These are phyloP conservation scores for Neodiprion virginianus DNA, from an alignment of 1,140 invertebrate species.

Conservation along the genomic window DNA sequence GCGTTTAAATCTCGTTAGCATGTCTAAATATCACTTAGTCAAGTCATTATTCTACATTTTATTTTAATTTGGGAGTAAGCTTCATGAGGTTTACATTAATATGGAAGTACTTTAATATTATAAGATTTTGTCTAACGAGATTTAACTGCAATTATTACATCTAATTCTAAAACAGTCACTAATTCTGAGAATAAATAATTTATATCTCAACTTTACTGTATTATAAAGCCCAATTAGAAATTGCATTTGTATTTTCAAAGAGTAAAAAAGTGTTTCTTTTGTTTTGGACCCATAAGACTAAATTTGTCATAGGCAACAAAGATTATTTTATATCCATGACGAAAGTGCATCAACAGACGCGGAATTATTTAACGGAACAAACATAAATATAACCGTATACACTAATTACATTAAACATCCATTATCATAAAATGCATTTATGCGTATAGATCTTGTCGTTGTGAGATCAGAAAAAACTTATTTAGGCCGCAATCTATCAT, in stretches of 20 bases:
- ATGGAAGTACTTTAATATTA: slow-evolving; percentile 19
- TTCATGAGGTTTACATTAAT: slow-evolving; percentile 58
- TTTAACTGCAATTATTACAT: slow-evolving; percentile 55
- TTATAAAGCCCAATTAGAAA: background rate
- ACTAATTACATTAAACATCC: background rate
- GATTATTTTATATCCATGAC: no score
- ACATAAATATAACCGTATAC: background rate
- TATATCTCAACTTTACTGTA: no score
- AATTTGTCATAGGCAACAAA: background rate
- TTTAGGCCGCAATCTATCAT: background rate
- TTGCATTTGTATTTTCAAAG: background rate
- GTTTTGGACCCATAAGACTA: slow-evolving; percentile 2
- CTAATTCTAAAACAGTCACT: slow-evolving; percentile 5
- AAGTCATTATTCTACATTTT: slow-evolving; percentile 12
- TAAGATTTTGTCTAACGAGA: slow-evolving; percentile 58
- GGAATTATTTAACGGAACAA: background rate
- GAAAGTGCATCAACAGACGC: background rate
- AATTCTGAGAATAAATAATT: background rate
- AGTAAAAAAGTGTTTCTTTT: slow-evolving; percentile 6
- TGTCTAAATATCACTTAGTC: slow-evolving; percentile 15
- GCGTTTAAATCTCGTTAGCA: slow-evolving; percentile 63
- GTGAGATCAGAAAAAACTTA: background rate
- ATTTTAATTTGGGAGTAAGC: slow-evolving; percentile 58
- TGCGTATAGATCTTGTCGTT: background rate
- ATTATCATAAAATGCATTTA: background rate